Evolutionary conservation across 2,113 vertebrate species (phyloP).

Genomic region (Sclerurus mexicanus): DNA sequence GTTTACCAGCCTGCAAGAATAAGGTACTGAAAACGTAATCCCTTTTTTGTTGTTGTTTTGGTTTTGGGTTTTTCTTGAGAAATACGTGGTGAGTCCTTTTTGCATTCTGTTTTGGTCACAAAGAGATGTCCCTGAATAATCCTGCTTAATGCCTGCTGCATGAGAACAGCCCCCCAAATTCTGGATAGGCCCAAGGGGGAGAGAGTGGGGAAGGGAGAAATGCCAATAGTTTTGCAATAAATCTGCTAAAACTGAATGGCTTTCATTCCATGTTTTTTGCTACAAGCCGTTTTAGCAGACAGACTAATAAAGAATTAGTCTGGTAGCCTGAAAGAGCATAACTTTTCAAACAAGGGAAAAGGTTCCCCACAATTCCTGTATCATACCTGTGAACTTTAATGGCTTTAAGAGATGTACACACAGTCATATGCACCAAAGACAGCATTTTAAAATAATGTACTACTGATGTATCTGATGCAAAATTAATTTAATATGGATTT

Average conservation of each 20-base stretch:
- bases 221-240: background rate
- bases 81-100: background rate
- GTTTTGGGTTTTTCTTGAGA: background rate
- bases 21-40: background rate
- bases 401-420: background rate
- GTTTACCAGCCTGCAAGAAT: background rate
- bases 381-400: background rate
- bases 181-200: background rate
- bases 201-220: background rate
- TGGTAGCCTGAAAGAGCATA: background rate
- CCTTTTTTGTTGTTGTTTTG: background rate
- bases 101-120: fast-evolving
- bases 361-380: background rate
- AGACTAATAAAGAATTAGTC: background rate
- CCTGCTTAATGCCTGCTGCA: background rate
- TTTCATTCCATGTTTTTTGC: background rate
- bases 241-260: background rate
- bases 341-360: background rate
- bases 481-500: conserved; percentile 74
- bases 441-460: conserved; percentile 42
- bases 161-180: background rate
- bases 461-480: conserved; percentile 58
- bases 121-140: background rate
- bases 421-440: background rate
- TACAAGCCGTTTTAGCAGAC: background rate